These are phyloP conservation scores for Eublepharis macularius DNA, from an alignment of 2,113 vertebrate species.

Conservation along the genomic window DNA sequence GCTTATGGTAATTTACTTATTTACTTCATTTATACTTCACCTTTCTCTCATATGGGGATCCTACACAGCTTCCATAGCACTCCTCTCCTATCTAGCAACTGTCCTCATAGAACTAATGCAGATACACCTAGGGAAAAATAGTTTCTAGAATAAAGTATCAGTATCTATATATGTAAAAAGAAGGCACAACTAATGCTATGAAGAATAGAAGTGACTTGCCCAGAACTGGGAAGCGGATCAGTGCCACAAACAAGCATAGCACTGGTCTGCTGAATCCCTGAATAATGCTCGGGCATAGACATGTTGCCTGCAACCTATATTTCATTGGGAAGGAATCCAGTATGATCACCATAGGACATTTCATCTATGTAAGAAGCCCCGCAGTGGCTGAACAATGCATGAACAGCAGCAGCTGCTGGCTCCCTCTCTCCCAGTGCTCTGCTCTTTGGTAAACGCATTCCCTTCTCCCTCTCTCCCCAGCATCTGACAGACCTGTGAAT, in stretches of 20 bases:
- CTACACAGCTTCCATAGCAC: no score
- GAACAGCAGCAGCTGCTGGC: slow-evolving; percentile 64
- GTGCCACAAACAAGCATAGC: background rate
- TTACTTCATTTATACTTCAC: no score
- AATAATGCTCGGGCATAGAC: slow-evolving; percentile 21
- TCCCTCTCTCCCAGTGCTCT: slow-evolving; percentile 67
- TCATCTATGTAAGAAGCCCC: slow-evolving; percentile 67
- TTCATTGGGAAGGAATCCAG: slow-evolving; percentile 33
- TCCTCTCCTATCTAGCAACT: background rate
- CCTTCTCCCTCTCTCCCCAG: slow-evolving; percentile 59
- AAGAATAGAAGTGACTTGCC: background rate
- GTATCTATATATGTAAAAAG: background rate
- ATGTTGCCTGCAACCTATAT: background rate
- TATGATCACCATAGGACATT: slow-evolving; percentile 31
- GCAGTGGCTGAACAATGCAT: slow-evolving; percentile 70
- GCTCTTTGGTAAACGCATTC: slow-evolving; percentile 68
- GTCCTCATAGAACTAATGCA: background rate
- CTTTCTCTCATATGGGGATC: no score
- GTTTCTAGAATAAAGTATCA: background rate
- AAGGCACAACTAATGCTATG: background rate
- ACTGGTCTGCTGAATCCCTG: background rate
- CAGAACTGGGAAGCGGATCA: background rate
- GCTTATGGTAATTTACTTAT: no score
- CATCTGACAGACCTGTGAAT: slow-evolving; percentile 63
- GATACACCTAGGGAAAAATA: background rate